A percentile compares a stretch with the other conserved stretches of the same genome.
Conservation (phyloP, 2,888 invertebrate species). For the Mimachlamys varia region DNA sequence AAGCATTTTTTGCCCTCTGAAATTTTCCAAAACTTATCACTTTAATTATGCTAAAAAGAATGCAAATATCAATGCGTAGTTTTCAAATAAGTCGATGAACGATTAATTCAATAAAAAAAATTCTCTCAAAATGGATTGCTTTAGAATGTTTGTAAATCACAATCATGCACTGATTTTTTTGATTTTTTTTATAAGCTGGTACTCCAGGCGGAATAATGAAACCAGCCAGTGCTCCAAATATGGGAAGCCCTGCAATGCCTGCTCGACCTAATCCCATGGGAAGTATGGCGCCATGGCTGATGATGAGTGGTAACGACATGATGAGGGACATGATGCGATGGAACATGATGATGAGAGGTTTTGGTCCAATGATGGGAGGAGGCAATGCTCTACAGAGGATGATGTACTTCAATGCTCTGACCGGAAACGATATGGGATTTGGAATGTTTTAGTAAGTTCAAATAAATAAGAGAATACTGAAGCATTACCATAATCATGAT, state of each 20-base stretch:
- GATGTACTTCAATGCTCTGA: slow-evolving; percentile 16
- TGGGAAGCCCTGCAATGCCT: background rate
- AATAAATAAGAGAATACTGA: no score
- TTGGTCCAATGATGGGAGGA: slow-evolving; percentile 19
- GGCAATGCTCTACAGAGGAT: background rate
- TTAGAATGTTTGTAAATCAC: no score
- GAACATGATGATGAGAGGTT: background rate
- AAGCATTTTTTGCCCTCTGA: no score
- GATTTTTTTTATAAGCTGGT: background rate
- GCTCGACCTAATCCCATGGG: background rate
- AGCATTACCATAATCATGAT: no score
- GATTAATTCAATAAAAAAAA: no score
- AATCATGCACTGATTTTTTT: background rate
- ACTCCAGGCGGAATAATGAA: background rate
- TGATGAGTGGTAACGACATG: slow-evolving; percentile 11
- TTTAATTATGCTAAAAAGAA: no score
- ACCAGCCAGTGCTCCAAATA: background rate
- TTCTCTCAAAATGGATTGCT: no score
- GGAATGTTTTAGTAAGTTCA: slow-evolving; percentile 21
- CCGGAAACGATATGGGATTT: slow-evolving; percentile 21
- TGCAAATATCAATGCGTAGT: no score
- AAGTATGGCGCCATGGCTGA: background rate
- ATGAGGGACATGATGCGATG: background rate
- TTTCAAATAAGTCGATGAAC: no score
- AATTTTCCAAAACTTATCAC: no score